Conservation (phyloP, 2,888 invertebrate species). For the Carcina quercana region DNA sequence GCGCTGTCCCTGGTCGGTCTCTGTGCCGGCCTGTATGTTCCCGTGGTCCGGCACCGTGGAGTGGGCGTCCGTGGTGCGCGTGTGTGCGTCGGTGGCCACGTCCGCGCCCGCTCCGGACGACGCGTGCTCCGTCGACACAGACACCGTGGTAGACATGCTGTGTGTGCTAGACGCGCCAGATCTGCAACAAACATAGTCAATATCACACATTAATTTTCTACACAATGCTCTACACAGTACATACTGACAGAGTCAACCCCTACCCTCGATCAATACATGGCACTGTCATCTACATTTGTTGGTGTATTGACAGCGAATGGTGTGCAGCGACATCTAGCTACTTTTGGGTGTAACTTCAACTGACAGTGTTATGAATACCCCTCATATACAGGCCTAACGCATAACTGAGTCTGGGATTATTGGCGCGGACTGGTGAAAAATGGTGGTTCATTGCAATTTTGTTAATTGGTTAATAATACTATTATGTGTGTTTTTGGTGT, state of each 20-base stretch:
- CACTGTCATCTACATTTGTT: neutral
- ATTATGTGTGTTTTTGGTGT: no score
- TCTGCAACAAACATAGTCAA: constrained; percentile 21
- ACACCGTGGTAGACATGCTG: constrained; percentile 49
- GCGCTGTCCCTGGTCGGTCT: constrained; percentile 39
- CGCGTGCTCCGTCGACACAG: constrained; percentile 43
- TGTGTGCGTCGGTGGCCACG: constrained; percentile 19
- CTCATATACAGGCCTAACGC: no score
- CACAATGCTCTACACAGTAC: no score
- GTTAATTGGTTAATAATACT: no score
- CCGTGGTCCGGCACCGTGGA: constrained; percentile 54
- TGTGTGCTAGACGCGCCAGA: constrained; percentile 53
- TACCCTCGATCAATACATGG: neutral
- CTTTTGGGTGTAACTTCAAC: no score
- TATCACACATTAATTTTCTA: neutral
- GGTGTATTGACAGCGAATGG: no score
- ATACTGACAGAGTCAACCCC: no score
- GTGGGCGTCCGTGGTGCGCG: constrained; percentile 3
- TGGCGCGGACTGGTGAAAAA: no score
- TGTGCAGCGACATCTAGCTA: no score
- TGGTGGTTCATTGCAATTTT: no score
- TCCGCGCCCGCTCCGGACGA: constrained; percentile 35
- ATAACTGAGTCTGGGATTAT: no score
- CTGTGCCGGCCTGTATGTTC: constrained; percentile 57
- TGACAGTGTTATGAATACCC: no score